A percentile compares a stretch with the other conserved stretches of the same genome.
Conservation (phyloP, 2,888 invertebrate genomes). For the Prionchulus punctatus region DNA sequence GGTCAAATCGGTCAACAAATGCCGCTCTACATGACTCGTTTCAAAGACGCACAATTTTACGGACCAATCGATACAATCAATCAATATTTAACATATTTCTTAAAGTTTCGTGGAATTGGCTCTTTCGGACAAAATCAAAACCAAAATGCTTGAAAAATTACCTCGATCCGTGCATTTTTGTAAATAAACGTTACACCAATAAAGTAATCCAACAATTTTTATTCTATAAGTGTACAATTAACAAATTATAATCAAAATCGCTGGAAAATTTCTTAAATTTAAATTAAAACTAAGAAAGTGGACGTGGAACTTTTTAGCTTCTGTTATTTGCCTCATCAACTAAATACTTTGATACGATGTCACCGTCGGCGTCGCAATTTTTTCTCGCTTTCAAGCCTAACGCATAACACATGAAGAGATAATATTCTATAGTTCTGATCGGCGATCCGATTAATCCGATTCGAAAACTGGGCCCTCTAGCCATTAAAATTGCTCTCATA, state of each 20-base stretch:
- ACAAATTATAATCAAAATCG: too few species aligned
- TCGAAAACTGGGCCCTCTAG: neutral
- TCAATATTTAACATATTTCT: constrained; percentile 1
- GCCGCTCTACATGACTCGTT: neutral
- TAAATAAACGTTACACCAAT: too few species aligned
- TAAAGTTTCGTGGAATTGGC: neutral
- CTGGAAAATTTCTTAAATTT: too few species aligned
- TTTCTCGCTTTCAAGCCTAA: neutral
- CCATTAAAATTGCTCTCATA: neutral
- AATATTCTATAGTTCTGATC: neutral
- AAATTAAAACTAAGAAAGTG: too few species aligned
- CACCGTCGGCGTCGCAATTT: too few species aligned
- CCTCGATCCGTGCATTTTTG: too few species aligned
- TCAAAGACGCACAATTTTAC: neutral
- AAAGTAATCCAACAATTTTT: too few species aligned
- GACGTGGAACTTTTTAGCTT: too few species aligned
- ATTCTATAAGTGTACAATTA: too few species aligned
- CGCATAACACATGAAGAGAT: neutral
- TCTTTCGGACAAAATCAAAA: neutral
- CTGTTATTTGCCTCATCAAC: too few species aligned
- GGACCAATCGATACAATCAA: neutral
- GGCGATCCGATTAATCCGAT: neutral
- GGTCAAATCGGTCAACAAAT: neutral
- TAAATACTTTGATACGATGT: too few species aligned
- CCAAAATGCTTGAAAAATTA: too few species aligned